Base-by-base conservation (phyloP, 1,140 invertebrate species). In the Sweltsa coloradensis region DNA sequence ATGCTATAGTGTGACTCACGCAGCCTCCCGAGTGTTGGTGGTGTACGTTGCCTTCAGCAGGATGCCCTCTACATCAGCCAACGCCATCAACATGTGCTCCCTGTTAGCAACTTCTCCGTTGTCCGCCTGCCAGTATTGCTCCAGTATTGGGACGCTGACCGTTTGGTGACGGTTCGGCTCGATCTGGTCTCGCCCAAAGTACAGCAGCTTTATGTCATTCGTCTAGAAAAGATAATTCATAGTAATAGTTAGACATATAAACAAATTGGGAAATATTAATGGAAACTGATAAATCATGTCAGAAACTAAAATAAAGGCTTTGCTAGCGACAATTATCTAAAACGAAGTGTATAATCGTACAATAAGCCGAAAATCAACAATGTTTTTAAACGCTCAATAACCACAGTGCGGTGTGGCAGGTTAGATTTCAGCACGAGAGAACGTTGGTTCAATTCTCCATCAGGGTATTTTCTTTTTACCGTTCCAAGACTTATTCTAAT, bases 11-110 rank as follows among this genome's bases (percentile, higher is more conserved):
- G 31, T 24, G 40, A 70, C 74, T 73, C 68, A 85, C 76, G 80
- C 77, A 1, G 84, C 81, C 63, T 89, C 74, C 47, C 76, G 68
- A 5, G 85, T 85, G 49, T 80, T 78, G 0, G 77, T 83, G 0
- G 86, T 86, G 60, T 95, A 96, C 0, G 91, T 92, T 2, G 92
- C 94, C 61, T 95, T 92, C 43, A 98, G 89, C 44, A 88, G 74
- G 53, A 98, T 87, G 7, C 76, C 76, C 56, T 88, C 74, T 6
- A 98, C 63, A 61, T 95, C 84, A 49, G 92, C 89, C 27, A 99
- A 67, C 1, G 89, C 88, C 81, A 97, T 91, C 19, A 98, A 68
- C 34, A 98, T 68, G 64, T 94, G 81, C 59, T 94, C 89, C 11
- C 95, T 74, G 47, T 89, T 81, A 4, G 83, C 78, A 37, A 72